A percentile compares a stretch with the other conserved stretches of the same genome.
Conservation (phyloP, 2,113 vertebrate genomes). For the Dicrurus megarhynchus region DNA sequence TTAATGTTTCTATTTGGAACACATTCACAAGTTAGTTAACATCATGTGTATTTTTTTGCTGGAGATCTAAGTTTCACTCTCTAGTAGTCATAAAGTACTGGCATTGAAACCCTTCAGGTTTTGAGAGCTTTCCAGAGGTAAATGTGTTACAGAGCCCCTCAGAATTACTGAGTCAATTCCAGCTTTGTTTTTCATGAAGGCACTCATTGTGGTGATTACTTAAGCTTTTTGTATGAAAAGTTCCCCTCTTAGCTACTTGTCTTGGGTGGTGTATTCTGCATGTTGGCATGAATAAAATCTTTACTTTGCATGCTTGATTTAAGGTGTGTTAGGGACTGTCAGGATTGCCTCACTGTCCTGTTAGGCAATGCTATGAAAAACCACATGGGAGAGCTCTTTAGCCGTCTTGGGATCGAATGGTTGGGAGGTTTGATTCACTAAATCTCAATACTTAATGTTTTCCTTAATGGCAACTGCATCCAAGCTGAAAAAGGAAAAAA, state of each 20-base stretch:
- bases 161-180: background rate
- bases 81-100: background rate
- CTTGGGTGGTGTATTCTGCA: conserved; percentile 63
- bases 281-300: conserved; percentile 69
- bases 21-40: background rate
- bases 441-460: background rate
- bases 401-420: background rate
- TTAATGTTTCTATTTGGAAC: background rate
- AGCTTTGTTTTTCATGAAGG: background rate
- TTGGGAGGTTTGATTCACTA: background rate
- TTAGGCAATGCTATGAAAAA: conserved; percentile 49
- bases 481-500: background rate
- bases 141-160: background rate
- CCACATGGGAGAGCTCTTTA: conserved; percentile 56
- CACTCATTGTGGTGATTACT: conserved; percentile 69
- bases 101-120: background rate
- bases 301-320: conserved; percentile 66
- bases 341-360: background rate
- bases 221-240: conserved; percentile 75
- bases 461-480: background rate
- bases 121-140: background rate
- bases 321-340: background rate
- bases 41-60: background rate
- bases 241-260: conserved; percentile 65
- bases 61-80: background rate